These are phyloP conservation scores for Morpho helenor DNA, from an alignment of 2,888 invertebrate genomes.

Conservation along the genomic window DNA sequence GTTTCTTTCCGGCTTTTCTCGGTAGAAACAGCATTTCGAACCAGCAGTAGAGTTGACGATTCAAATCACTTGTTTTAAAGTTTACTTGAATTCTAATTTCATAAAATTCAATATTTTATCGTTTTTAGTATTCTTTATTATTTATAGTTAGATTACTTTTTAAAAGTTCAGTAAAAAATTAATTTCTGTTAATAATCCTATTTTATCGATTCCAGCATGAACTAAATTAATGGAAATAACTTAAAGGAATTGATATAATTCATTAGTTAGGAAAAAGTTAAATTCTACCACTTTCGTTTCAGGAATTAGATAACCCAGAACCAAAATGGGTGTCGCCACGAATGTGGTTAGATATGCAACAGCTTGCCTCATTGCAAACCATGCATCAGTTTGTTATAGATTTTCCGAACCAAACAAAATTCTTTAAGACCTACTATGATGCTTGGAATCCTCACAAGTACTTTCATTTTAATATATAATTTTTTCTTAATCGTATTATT, in stretches of 20 bases:
- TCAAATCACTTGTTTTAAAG: no score
- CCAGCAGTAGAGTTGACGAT: no score
- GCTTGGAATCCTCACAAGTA: slow-evolving; percentile 83
- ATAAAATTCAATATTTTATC: no score
- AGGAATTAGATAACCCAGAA: slow-evolving; percentile 84
- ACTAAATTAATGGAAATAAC: no score
- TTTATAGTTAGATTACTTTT: neutral
- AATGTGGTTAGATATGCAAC: slow-evolving; percentile 90
- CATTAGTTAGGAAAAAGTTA: neutral
- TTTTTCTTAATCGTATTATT: neutral
- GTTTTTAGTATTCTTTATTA: no score
- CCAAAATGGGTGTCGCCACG: slow-evolving; percentile 88
- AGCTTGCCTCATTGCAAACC: slow-evolving; percentile 82
- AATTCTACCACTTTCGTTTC: neutral
- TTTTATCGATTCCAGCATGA: no score
- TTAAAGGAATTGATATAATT: neutral
- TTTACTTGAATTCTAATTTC: no score
- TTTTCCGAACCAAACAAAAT: slow-evolving; percentile 72
- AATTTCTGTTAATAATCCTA: no score
- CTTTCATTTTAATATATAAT: slow-evolving; percentile 12
- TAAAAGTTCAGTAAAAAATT: no score
- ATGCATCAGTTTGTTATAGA: slow-evolving; percentile 81
- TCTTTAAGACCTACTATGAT: slow-evolving; percentile 83
- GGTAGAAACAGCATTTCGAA: no score
- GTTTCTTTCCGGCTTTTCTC: no score